phyloP scores from a whole-genome alignment of 2,113 vertebrate genomes.

The Azemiops feae region DNA sequence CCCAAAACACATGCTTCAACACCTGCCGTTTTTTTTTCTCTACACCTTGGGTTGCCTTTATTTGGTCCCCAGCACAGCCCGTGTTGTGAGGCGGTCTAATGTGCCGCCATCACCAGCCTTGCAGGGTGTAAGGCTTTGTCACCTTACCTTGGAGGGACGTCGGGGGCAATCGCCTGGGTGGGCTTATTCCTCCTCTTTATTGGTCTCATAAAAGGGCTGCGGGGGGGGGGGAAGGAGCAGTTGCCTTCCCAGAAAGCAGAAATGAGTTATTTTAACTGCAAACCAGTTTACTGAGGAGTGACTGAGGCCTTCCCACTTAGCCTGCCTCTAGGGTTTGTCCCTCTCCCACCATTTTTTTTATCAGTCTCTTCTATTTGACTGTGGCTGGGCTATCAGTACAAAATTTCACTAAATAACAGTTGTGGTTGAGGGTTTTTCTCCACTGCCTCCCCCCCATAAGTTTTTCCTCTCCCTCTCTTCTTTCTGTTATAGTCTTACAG shows the following conservation, averaged over 20 bases:
- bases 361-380: slow-evolving; percentile 25
- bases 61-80: background rate
- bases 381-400: slow-evolving; percentile 12
- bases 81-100: background rate
- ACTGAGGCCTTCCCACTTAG: background rate
- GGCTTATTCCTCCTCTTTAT: slow-evolving; percentile 10
- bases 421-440: background rate
- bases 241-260: slow-evolving; percentile 44
- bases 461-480: background rate
- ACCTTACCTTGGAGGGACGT: background rate
- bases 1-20: background rate
- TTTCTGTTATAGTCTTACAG: background rate
- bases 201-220: slow-evolving; percentile 11
- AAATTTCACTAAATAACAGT: background rate
- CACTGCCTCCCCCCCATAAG: background rate
- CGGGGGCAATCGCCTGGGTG: background rate
- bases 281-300: background rate
- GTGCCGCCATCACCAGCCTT: background rate
- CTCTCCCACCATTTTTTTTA: background rate
- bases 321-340: background rate
- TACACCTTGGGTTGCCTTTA: background rate
- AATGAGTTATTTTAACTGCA: background rate
- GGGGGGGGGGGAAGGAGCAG: slow-evolving; percentile 34
- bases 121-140: background rate
- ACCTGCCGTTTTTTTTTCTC: background rate